phyloP scores from a whole-genome alignment of 2,888 invertebrate species.

The Nomada lathburiana region DNA sequence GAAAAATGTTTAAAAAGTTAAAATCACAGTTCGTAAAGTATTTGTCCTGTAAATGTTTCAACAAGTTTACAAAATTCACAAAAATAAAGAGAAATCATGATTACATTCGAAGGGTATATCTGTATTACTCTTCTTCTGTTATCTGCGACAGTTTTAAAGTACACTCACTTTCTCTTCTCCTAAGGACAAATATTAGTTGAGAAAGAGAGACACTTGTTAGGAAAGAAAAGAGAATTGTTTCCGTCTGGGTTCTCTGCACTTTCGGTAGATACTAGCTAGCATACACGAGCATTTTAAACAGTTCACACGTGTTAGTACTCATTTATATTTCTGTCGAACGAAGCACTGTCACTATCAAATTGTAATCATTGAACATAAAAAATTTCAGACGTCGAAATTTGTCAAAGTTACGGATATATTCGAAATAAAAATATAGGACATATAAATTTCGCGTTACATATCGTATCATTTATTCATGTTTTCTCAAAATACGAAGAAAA shows the following conservation, averaged over 20 bases:
- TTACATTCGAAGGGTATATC: neutral
- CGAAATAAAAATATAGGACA: too few species aligned
- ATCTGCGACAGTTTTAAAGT: too few species aligned
- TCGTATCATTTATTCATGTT: too few species aligned
- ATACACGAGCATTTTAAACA: too few species aligned
- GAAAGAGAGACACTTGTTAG: neutral
- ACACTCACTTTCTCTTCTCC: constrained; percentile 12
- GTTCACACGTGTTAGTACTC: too few species aligned
- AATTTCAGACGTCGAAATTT: too few species aligned
- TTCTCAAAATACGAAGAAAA: too few species aligned
- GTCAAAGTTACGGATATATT: too few species aligned
- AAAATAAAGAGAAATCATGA: neutral
- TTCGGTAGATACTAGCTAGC: neutral
- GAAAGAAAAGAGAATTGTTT: constrained; percentile 2
- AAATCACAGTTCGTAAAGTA: neutral
- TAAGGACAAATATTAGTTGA: constrained; percentile 38
- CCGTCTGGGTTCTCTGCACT: constrained; percentile 8
- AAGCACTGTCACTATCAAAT: too few species aligned
- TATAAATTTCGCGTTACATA: too few species aligned
- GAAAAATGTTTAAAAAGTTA: neutral
- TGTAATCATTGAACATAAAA: too few species aligned
- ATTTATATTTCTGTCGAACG: too few species aligned
- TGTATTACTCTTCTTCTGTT: neutral
- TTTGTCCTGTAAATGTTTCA: neutral
- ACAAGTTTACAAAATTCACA: neutral